These are phyloP conservation scores for Channa argus DNA, from an alignment of 2,113 vertebrate genomes.

Conservation along the genomic window DNA sequence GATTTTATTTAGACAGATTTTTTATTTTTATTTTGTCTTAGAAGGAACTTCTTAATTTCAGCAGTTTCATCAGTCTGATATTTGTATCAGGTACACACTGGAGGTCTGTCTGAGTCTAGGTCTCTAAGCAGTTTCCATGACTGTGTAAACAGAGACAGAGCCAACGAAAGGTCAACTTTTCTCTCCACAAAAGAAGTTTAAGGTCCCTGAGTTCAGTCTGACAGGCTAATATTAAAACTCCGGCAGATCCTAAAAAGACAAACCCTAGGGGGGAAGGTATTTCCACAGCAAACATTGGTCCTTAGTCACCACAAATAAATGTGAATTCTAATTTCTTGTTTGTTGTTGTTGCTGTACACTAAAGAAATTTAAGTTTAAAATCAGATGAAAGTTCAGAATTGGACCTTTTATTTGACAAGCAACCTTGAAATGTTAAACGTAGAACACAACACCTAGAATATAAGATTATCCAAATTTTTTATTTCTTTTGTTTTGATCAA, in stretches of 20 bases:
- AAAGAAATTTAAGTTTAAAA: too few relatives aligned
- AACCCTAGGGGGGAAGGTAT: not conserved
- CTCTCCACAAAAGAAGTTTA: constrained; percentile 54
- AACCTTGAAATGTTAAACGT: too few relatives aligned
- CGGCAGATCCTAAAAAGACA: not conserved
- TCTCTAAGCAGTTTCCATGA: constrained; percentile 59
- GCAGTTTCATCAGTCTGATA: not conserved
- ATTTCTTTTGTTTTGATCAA: too few relatives aligned
- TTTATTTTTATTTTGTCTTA: too few relatives aligned
- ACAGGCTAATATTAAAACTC: constrained; percentile 64
- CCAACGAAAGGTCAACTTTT: constrained; percentile 49
- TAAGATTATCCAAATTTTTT: too few relatives aligned
- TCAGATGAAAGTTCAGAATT: too few relatives aligned
- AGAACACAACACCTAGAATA: too few relatives aligned
- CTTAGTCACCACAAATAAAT: constrained; percentile 1
- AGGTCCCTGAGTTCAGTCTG: constrained; percentile 55
- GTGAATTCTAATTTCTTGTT: too few relatives aligned
- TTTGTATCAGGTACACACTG: not conserved
- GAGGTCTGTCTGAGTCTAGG: constrained; percentile 9
- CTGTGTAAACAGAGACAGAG: constrained; percentile 12
- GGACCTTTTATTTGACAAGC: too few relatives aligned
- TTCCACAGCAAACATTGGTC: constrained; percentile 1
- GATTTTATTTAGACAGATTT: too few relatives aligned
- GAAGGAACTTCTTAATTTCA: too few relatives aligned
- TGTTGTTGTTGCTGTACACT: too few relatives aligned